phyloP scores from a whole-genome alignment of 2,113 vertebrate genomes.

The Xiphophorus couchianus region DNA sequence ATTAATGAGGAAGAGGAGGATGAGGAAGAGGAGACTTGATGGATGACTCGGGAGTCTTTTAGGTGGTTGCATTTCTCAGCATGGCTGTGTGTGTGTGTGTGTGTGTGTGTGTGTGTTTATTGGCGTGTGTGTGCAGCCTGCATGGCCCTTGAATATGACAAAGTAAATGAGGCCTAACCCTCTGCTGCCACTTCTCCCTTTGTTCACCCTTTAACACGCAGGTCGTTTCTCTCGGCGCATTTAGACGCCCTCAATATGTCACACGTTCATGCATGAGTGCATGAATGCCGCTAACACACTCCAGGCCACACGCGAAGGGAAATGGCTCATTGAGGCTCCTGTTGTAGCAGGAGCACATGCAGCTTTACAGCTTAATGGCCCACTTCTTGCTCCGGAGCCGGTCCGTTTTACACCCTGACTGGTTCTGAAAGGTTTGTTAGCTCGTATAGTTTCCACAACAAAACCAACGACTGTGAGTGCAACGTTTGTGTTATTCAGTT shows the following conservation, averaged over 20 bases:
- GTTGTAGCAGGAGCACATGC: slow-evolving; percentile 7
- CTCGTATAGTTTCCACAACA: slow-evolving; percentile 5
- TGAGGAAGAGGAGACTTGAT: slow-evolving; percentile 29
- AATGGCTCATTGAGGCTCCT: slow-evolving; percentile 18
- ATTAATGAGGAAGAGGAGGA: slow-evolving; percentile 51
- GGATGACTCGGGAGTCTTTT: slow-evolving; percentile 49
- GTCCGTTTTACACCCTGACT: slow-evolving; percentile 2
- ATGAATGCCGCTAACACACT: slow-evolving; percentile 5
- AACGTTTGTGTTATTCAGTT: not conserved
- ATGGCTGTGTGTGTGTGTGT: not conserved
- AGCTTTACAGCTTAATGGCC: slow-evolving; percentile 40
- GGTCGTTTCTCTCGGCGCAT: slow-evolving; percentile 58
- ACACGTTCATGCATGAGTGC: slow-evolving; percentile 48
- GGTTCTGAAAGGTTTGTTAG: slow-evolving; percentile 14
- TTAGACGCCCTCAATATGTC: slow-evolving; percentile 75
- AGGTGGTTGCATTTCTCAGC: slow-evolving; percentile 27
- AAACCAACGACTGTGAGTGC: not conserved
- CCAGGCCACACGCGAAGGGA: not conserved
- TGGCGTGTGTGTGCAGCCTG: not conserved
- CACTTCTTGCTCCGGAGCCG: not conserved
- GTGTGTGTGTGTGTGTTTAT: not conserved
- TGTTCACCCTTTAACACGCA: slow-evolving; percentile 53
- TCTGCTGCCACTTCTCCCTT: slow-evolving; percentile 45
- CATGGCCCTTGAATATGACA: slow-evolving; percentile 57
- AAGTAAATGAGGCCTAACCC: slow-evolving; percentile 67